Evolutionary conservation across 2,113 vertebrate species (phyloP).

Genomic region (Syngnathoides biaculeatus): DNA sequence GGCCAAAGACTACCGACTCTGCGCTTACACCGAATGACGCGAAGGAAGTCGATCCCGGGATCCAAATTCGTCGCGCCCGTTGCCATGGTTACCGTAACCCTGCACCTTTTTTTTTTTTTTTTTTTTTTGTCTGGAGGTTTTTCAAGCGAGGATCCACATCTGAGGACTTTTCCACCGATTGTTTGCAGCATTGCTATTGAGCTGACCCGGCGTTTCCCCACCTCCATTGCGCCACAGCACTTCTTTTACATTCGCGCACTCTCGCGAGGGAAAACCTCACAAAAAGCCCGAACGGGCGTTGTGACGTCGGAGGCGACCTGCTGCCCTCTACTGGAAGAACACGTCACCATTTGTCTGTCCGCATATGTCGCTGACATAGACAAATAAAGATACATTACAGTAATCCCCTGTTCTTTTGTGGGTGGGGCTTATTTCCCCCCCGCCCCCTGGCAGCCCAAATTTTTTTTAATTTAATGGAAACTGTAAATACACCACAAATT

Average conservation of each 20-base stretch:
- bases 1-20: constrained; percentile 22
- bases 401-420: too few relatives aligned
- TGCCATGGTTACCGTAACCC: constrained; percentile 11
- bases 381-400: too few relatives aligned
- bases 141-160: constrained; percentile 10
- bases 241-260: not conserved
- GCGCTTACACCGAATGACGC: constrained; percentile 35
- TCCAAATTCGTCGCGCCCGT: not conserved
- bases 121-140: constrained; percentile 4
- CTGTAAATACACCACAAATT: too few relatives aligned
- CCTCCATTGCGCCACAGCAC: not conserved
- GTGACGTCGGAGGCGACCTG: too few relatives aligned
- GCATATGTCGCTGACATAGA: too few relatives aligned
- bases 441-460: too few relatives aligned
- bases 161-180: too few relatives aligned
- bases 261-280: not conserved
- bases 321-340: too few relatives aligned
- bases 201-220: not conserved
- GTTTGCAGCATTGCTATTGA: not conserved
- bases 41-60: constrained; percentile 25
- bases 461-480: too few relatives aligned
- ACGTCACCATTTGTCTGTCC: too few relatives aligned
- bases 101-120: constrained; percentile 1
- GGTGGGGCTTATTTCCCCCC: too few relatives aligned
- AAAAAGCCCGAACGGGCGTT: too few relatives aligned